phyloP scores from a whole-genome alignment of 2,888 invertebrate genomes.

The Nephrotoma appendiculata region DNA sequence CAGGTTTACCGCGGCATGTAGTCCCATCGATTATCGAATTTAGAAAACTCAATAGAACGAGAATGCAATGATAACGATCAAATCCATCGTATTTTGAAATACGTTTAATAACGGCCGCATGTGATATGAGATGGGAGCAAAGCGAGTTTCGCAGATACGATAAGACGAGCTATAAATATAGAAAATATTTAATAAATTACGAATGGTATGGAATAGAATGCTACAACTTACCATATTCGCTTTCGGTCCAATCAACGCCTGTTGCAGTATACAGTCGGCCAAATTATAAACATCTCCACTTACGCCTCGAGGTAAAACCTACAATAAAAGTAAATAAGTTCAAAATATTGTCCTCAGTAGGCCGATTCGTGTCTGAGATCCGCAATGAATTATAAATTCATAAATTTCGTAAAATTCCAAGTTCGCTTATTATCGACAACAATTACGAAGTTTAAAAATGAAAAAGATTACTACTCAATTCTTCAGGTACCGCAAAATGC shows the following conservation, averaged over 20 bases:
- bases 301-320: constrained; percentile 71
- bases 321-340: constrained; percentile 9
- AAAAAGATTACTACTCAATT: constrained; percentile 26
- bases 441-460: background rate
- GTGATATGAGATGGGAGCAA: constrained; percentile 80
- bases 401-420: background rate
- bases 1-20: constrained; percentile 57
- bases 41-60: constrained; percentile 72
- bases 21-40: constrained; percentile 50
- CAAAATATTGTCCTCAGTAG: background rate
- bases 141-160: constrained; percentile 87
- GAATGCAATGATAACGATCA: constrained; percentile 75
- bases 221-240: constrained; percentile 46
- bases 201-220: background rate
- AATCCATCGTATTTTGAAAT: constrained; percentile 81
- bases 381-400: background rate
- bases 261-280: constrained; percentile 85
- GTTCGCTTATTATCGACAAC: background rate
- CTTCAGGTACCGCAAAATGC: constrained; percentile 22
- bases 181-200: background rate
- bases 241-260: constrained; percentile 84
- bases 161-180: constrained; percentile 50
- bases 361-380: background rate
- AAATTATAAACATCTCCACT: constrained; percentile 88
- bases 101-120: constrained; percentile 75